phyloP scores from a whole-genome alignment of 2,888 invertebrate genomes.

The Gastracanthus pulcherrimus region DNA sequence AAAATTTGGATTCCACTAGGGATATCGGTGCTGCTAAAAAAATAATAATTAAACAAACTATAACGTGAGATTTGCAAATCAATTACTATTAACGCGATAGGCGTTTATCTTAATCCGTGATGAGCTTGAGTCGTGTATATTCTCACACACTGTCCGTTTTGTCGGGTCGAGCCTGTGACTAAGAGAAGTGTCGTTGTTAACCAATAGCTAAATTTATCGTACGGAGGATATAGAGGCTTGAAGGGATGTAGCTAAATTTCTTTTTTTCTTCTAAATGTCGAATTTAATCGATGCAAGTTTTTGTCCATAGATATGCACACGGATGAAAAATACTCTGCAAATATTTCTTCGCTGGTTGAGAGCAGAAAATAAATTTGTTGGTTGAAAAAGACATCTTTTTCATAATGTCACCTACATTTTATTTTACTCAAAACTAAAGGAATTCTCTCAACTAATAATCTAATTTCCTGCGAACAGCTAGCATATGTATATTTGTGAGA shows the following conservation, averaged over 20 bases:
- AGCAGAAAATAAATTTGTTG: background rate
- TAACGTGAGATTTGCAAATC: conserved; percentile 41
- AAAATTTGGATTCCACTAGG: conserved; percentile 47
- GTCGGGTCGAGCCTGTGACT: conserved; percentile 12
- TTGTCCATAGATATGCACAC: background rate
- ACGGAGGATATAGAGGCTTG: conserved; percentile 48
- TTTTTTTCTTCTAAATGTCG: conserved; percentile 27
- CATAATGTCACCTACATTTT: conserved; percentile 1
- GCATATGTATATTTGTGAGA: background rate
- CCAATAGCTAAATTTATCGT: conserved; percentile 51
- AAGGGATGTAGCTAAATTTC: conserved; percentile 36
- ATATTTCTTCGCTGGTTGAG: conserved; percentile 7
- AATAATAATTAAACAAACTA: conserved; percentile 43
- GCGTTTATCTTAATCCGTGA: conserved; percentile 50
- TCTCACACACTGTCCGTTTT: conserved; percentile 33
- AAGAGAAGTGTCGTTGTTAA: conserved; percentile 47
- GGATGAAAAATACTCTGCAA: background rate
- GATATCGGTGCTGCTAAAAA: conserved; percentile 47
- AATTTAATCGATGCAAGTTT: conserved; percentile 1
- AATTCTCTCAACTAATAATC: background rate
- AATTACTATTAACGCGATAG: conserved; percentile 33
- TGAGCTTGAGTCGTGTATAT: conserved; percentile 48
- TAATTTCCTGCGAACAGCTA: conserved; percentile 12
- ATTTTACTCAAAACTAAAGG: conserved; percentile 6
- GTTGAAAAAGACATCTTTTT: background rate